Evolutionary conservation across 2,888 invertebrate species (phyloP).

Genomic region (Bedellia somnulentella): DNA sequence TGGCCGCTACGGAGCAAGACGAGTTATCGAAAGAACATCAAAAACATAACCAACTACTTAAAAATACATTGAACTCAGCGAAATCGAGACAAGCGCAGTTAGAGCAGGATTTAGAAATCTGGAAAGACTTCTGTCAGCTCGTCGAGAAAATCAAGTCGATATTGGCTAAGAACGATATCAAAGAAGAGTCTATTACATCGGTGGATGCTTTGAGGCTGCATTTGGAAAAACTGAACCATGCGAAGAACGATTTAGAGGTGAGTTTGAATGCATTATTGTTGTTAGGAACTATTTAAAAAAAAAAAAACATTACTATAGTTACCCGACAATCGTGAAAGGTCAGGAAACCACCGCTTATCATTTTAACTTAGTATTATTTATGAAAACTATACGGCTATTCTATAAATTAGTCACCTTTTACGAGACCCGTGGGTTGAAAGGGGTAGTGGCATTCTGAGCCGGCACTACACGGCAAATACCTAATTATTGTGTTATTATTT

Average conservation of each 20-base stretch:
- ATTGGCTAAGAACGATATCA: constrained; percentile 72
- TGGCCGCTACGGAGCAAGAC: constrained; percentile 79
- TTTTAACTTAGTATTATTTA: too few species aligned
- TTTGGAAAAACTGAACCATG: constrained; percentile 79
- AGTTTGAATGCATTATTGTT: constrained; percentile 29
- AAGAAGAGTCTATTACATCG: constrained; percentile 78
- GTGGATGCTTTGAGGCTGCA: constrained; percentile 82
- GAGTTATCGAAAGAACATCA: constrained; percentile 81
- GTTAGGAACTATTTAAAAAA: too few species aligned
- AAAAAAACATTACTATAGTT: too few species aligned
- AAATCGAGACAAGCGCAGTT: constrained; percentile 77
- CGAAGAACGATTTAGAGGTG: constrained; percentile 73
- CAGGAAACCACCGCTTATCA: too few species aligned
- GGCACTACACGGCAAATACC: too few species aligned
- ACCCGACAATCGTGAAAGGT: too few species aligned
- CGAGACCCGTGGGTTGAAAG: too few species aligned
- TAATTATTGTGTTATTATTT: too few species aligned
- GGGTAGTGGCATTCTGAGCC: too few species aligned
- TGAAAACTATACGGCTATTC: neutral
- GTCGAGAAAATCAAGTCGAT: constrained; percentile 77
- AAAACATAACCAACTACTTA: constrained; percentile 76
- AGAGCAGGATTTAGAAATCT: constrained; percentile 81
- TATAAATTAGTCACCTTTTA: too few species aligned
- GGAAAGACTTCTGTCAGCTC: constrained; percentile 81
- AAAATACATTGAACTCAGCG: constrained; percentile 81